Evolutionary conservation across 2,888 invertebrate species (phyloP).

Genomic region (Magallana nippona): DNA sequence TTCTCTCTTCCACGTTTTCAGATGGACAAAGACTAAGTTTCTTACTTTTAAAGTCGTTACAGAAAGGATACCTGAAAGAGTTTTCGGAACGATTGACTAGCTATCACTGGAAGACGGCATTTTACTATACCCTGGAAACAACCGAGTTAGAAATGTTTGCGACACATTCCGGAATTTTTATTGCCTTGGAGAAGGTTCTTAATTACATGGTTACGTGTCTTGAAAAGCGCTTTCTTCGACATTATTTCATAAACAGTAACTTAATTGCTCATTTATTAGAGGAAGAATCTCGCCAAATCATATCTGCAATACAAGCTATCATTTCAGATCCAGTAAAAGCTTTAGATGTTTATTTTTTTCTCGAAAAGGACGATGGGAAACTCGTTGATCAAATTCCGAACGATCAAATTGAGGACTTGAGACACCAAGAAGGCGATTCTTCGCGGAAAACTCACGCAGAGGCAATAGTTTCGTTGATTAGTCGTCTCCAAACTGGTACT

Average conservation of each 20-base stretch:
- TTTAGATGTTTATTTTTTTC: conserved; percentile 24
- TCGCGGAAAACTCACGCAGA: conserved; percentile 1
- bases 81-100: conserved; percentile 49
- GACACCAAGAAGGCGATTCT: conserved; percentile 3
- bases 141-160: conserved; percentile 4
- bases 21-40: conserved; percentile 51
- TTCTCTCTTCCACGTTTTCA: conserved; percentile 50
- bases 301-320: neutral
- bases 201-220: conserved; percentile 42
- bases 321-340: conserved; percentile 19
- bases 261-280: conserved; percentile 39
- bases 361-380: neutral
- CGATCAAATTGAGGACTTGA: conserved; percentile 1
- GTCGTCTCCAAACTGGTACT: neutral
- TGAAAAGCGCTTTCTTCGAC: conserved; percentile 16
- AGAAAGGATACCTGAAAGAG: conserved; percentile 49
- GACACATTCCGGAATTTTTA: conserved; percentile 40
- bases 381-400: neutral
- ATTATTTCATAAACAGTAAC: conserved; percentile 47
- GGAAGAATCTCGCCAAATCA: neutral
- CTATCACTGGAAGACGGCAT: conserved; percentile 57
- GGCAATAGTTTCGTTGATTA: neutral
- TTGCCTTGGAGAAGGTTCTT: conserved; percentile 25
- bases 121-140: conserved; percentile 54
- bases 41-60: conserved; percentile 54